phyloP scores from a whole-genome alignment of 1,140 invertebrate species.

The Drosophila albomicans region DNA sequence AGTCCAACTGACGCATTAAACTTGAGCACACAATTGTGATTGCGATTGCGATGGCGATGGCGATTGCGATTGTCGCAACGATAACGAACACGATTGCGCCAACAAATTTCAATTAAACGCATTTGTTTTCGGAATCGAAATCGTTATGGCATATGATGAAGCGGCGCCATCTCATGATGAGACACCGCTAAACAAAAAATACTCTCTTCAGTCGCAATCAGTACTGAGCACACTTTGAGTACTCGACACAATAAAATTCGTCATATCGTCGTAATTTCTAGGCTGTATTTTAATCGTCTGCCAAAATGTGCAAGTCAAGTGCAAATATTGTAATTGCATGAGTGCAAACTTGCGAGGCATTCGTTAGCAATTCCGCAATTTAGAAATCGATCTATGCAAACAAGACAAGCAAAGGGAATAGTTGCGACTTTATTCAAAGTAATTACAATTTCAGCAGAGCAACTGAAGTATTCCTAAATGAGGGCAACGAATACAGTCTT shows the following conservation, averaged over 20 bases:
- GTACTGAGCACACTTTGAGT: neutral
- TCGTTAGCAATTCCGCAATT: slow-evolving; percentile 10
- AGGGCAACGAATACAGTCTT: no score
- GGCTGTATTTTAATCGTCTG: slow-evolving; percentile 1
- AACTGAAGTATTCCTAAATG: no score
- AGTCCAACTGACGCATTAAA: slow-evolving; percentile 71
- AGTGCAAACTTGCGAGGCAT: slow-evolving; percentile 14
- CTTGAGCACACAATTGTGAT: slow-evolving; percentile 48
- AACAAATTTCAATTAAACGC: neutral
- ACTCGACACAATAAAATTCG: neutral
- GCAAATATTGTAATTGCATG: slow-evolving; percentile 32
- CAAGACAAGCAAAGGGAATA: neutral
- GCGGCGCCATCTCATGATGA: slow-evolving; percentile 57
- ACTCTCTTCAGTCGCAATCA: no score
- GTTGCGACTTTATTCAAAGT: neutral
- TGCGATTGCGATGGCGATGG: neutral
- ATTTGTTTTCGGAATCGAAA: neutral
- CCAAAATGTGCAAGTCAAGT: slow-evolving; percentile 41
- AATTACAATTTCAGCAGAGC: no score
- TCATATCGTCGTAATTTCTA: neutral
- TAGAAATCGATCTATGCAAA: slow-evolving; percentile 4
- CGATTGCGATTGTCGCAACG: slow-evolving; percentile 26
- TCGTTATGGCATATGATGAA: neutral
- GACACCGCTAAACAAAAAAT: neutral
- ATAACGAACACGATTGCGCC: slow-evolving; percentile 16